Conservation (phyloP, 2,888 invertebrate species). For the Cephus sareptanus region DNA sequence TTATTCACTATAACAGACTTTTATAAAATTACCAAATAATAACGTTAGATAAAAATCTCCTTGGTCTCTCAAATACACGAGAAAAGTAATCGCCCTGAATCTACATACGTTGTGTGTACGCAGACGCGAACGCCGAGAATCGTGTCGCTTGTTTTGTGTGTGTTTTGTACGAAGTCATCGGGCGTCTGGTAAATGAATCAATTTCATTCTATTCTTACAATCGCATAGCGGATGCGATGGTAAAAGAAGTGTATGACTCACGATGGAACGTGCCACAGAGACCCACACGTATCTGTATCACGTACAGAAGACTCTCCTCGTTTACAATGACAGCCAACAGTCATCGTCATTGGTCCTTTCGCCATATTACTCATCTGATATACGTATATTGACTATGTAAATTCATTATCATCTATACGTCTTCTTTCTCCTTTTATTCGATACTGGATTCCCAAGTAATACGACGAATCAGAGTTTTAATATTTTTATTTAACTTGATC, state of each 20-base stretch:
- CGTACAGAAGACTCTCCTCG: neutral
- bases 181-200: conserved; percentile 41
- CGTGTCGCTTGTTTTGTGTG: neutral
- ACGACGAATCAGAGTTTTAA: too few species aligned
- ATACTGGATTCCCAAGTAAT: too few species aligned
- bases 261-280: conserved; percentile 7
- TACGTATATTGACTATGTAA: neutral
- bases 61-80: neutral
- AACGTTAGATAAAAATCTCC: neutral
- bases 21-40: neutral
- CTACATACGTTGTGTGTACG: too few species aligned
- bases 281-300: neutral
- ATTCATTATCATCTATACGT: neutral
- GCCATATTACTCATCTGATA: neutral
- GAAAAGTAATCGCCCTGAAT: neutral
- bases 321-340: neutral
- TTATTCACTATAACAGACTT: neutral
- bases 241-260: conserved; percentile 54
- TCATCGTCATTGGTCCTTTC: conserved; percentile 2
- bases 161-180: neutral
- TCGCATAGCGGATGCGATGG: conserved; percentile 44
- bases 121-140: neutral
- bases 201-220: conserved; percentile 56
- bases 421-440: neutral
- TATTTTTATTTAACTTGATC: too few species aligned